Conservation (phyloP, 2,888 invertebrate genomes). For the Cantharis rustica region DNA sequence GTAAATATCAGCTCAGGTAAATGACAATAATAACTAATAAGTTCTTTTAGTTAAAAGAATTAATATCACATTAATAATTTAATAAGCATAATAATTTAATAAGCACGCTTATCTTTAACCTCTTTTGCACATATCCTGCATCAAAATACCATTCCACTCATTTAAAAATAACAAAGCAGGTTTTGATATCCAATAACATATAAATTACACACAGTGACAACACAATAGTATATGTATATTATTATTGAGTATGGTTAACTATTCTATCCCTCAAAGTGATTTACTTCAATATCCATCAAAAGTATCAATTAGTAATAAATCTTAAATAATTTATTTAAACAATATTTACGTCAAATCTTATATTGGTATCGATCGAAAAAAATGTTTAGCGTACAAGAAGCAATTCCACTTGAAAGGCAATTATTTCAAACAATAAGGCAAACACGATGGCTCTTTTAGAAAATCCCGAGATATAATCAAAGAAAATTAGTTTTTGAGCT, state of each 20-base stretch:
- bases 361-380: slow-evolving; percentile 6
- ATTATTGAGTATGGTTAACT: background rate
- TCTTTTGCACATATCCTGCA: too few relatives aligned
- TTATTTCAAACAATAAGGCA: slow-evolving; percentile 29
- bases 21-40: too few relatives aligned
- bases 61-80: too few relatives aligned
- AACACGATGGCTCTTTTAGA: slow-evolving; percentile 35
- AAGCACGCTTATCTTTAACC: too few relatives aligned
- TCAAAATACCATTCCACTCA: background rate
- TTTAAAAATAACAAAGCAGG: background rate
- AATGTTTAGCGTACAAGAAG: slow-evolving; percentile 3
- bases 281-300: background rate
- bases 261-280: background rate
- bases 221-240: background rate
- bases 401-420: slow-evolving; percentile 23
- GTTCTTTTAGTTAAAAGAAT: too few relatives aligned
- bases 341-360: slow-evolving; percentile 6
- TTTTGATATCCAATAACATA: background rate
- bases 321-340: background rate
- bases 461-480: slow-evolving; percentile 41
- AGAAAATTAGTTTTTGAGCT: slow-evolving; percentile 44
- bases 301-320: background rate
- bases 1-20: too few relatives aligned
- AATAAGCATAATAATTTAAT: too few relatives aligned
- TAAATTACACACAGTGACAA: background rate